A percentile compares a stretch with the other conserved stretches of the same genome.
Conservation (phyloP, 1,140 invertebrate species). For the Drosophila yakuba region DNA sequence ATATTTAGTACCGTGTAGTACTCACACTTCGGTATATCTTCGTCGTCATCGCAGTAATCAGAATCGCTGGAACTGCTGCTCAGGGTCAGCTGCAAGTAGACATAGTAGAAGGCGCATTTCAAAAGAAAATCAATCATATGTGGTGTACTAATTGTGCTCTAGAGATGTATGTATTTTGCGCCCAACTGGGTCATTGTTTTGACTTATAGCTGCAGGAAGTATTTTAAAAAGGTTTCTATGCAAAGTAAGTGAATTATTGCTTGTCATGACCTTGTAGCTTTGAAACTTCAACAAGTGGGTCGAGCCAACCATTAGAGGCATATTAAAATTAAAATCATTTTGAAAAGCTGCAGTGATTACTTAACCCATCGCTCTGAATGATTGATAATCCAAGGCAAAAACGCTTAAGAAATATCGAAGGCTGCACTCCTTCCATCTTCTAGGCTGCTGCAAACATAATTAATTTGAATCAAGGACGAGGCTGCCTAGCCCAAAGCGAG, state of each 20-base stretch:
- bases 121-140: slow-evolving; percentile 16
- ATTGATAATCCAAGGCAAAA: slow-evolving; percentile 13
- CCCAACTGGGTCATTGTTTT: not conserved
- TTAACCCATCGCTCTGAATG: not conserved
- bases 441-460: slow-evolving; percentile 45
- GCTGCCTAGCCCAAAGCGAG: slow-evolving; percentile 17
- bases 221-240: not conserved
- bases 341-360: not conserved
- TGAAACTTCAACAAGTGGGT: no score
- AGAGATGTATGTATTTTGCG: not conserved
- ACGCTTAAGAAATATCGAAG: slow-evolving; percentile 10
- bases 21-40: slow-evolving; percentile 79
- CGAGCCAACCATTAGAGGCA: no score
- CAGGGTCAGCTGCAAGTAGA: slow-evolving; percentile 64
- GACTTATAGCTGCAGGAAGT: not conserved
- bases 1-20: not conserved
- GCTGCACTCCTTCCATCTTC: not conserved
- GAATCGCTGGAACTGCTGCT: slow-evolving; percentile 82
- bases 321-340: not conserved
- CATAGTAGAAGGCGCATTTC: not conserved
- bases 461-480: slow-evolving; percentile 72
- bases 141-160: not conserved
- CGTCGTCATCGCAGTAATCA: slow-evolving; percentile 80
- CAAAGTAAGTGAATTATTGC: no score
- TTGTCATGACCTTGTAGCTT: no score